Base-by-base conservation (phyloP, 2,797 vertebrate genomes). In the Coracias cyanogaster region DNA sequence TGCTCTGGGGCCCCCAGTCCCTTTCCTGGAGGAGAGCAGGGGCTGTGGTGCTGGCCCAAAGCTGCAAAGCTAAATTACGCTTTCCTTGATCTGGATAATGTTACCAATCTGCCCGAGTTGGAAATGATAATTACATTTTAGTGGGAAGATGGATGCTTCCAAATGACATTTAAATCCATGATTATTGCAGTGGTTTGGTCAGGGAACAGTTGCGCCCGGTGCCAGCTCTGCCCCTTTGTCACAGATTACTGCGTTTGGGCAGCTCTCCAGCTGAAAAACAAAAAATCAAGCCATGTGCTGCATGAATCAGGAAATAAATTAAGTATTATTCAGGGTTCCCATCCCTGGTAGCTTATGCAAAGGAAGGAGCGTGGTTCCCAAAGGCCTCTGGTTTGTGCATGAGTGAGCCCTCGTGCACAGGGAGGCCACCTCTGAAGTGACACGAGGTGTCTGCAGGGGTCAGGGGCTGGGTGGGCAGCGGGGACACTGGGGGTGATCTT, bases 351-450 rank as follows among this genome's bases (percentile, higher is more conserved):
- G 79, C 43, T 17, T 22, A 3, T 11, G 49, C 14, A 7, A 2
- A 15, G 0, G 28, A 18, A 29, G 78, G 51, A 4, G 3, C 0
- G 0, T 2, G 24, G 4, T 64, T 45, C 29, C 89, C 61, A 17
- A 11, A 4, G 35, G n/a, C 17, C 60, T 17, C 52, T 29, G 33
- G 2, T 11, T 3, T 7, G 45, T 16, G 5, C 2, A 3, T 7
- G 48, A 7, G 10, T 31, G 0, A 25, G 25, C 8, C n/a, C 29
- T 6, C 2, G 0, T 2, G 31, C 12, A 1, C 0, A 10, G 28
- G 26, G 39, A 21, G 28, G 37, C 33, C 19, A 4, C 37, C 17
- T 7, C 13, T 1, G 22, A 18, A 6, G 29, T 4, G 39, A 6
- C 1, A 8, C 19, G 3, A 12, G 60, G 4, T 15, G 48, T 18